Evolutionary conservation across 2,113 vertebrate species (phyloP).

Genomic region (Forbesichthys papilliferus): DNA sequence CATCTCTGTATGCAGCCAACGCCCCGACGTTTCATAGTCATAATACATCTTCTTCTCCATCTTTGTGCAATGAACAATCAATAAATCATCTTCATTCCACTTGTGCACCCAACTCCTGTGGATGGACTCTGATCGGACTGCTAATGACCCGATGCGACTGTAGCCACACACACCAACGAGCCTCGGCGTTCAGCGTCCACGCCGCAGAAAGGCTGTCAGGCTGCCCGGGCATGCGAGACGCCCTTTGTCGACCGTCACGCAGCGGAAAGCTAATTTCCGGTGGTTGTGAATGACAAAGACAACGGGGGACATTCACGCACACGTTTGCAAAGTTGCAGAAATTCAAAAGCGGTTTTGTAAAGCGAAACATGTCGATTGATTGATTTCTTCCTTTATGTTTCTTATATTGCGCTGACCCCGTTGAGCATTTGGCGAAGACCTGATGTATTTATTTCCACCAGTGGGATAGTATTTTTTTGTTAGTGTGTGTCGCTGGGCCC

Average conservation of each 20-base stretch:
- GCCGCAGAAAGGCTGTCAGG: too few relatives aligned
- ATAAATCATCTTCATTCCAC: conserved; percentile 14
- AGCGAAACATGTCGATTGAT: not conserved
- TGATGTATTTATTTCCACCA: not conserved
- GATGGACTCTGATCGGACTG: not conserved
- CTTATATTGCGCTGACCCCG: not conserved
- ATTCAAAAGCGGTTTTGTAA: not conserved
- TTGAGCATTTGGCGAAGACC: not conserved
- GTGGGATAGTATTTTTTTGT: not conserved
- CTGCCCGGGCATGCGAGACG: not conserved
- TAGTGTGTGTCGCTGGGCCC: not conserved
- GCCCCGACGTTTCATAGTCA: conserved; percentile 27
- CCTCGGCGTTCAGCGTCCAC: too few relatives aligned
- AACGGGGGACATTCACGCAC: not conserved
- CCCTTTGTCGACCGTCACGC: not conserved
- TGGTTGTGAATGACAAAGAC: not conserved
- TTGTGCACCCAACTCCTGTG: conserved; percentile 14
- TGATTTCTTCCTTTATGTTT: not conserved
- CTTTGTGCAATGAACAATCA: conserved; percentile 27
- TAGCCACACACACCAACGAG: too few relatives aligned
- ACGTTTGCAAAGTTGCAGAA: too few relatives aligned
- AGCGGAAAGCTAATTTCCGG: not conserved
- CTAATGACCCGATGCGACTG: too few relatives aligned
- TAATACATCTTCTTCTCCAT: conserved; percentile 28
- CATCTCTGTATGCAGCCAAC: conserved; percentile 20